Percentiles rank a stretch among this genome's conserved stretches.
phyloP scores from a whole-genome alignment of 1,140 invertebrate genomes.

The Drosophila sproati region DNA sequence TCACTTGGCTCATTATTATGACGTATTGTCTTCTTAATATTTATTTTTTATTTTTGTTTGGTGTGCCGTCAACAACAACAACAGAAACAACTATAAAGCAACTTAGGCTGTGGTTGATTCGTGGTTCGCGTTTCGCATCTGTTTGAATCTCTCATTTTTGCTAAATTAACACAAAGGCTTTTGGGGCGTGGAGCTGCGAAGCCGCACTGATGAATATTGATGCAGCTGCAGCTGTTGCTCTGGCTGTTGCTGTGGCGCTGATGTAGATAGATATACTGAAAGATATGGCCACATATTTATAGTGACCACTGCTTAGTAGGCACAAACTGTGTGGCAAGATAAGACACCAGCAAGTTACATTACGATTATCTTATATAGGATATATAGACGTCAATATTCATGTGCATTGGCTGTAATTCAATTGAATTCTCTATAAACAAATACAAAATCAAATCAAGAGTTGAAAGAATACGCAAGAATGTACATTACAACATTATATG shows the following conservation, averaged over 20 bases:
- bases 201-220: conserved; percentile 35
- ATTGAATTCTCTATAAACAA: not conserved
- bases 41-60: conserved; percentile 21
- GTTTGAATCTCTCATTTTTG: conserved; percentile 43
- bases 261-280: conserved; percentile 22
- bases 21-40: conserved; percentile 33
- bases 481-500: not conserved
- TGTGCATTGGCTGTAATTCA: conserved; percentile 1
- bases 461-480: not conserved
- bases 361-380: not conserved
- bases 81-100: not conserved
- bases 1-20: conserved; percentile 48
- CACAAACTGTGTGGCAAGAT: conserved; percentile 12
- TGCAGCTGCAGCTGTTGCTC: conserved; percentile 33
- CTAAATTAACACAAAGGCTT: conserved; percentile 48
- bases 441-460: not conserved
- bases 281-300: conserved; percentile 13
- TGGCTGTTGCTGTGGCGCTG: not conserved
- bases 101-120: conserved; percentile 7
- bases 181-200: conserved; percentile 28
- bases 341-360: conserved; percentile 3
- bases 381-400: conserved; percentile 14
- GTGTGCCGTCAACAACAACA: conserved; percentile 12
- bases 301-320: conserved; percentile 17
- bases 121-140: conserved; percentile 25